Evolutionary conservation across 2,113 vertebrate species (phyloP).

Genomic region (Tachysurus fulvidraco): DNA sequence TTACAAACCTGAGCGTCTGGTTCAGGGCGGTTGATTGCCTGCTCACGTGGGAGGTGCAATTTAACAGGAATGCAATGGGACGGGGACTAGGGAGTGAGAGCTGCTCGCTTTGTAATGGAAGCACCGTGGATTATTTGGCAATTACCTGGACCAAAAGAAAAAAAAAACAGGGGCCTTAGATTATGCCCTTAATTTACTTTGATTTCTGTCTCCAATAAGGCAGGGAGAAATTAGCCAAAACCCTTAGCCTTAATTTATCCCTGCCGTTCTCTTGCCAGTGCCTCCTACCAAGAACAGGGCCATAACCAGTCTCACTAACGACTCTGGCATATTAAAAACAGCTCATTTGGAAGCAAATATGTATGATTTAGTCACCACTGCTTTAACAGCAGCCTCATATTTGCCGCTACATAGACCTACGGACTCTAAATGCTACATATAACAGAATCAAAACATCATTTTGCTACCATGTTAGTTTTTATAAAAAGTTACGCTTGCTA

Average conservation of each 20-base stretch:
- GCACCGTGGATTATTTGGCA: constrained; percentile 57
- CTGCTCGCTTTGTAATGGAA: constrained; percentile 52
- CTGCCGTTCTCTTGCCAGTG: constrained; percentile 57
- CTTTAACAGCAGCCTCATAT: background rate
- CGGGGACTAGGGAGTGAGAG: constrained; percentile 39
- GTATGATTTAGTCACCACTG: constrained; percentile 2
- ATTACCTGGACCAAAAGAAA: constrained; percentile 64
- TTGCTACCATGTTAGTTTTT: background rate
- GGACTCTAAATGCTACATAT: constrained; percentile 3
- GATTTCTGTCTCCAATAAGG: constrained; percentile 63
- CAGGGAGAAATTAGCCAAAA: constrained; percentile 68
- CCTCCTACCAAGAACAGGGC: constrained; percentile 51
- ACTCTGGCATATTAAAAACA: background rate
- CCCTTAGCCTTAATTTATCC: constrained; percentile 61
- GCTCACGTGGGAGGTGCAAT: constrained; percentile 74
- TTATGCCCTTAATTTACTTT: constrained; percentile 56
- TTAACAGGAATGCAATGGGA: constrained; percentile 74
- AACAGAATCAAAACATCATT: constrained; percentile 4
- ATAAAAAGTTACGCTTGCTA: background rate
- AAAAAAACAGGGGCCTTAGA: constrained; percentile 55
- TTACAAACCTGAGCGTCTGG: constrained; percentile 73
- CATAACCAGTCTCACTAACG: constrained; percentile 39
- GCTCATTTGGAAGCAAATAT: constrained; percentile 25
- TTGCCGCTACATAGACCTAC: background rate
- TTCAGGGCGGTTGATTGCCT: constrained; percentile 73